Conservation (phyloP, 2,888 invertebrate genomes). For the Clitarchus hookeri region DNA sequence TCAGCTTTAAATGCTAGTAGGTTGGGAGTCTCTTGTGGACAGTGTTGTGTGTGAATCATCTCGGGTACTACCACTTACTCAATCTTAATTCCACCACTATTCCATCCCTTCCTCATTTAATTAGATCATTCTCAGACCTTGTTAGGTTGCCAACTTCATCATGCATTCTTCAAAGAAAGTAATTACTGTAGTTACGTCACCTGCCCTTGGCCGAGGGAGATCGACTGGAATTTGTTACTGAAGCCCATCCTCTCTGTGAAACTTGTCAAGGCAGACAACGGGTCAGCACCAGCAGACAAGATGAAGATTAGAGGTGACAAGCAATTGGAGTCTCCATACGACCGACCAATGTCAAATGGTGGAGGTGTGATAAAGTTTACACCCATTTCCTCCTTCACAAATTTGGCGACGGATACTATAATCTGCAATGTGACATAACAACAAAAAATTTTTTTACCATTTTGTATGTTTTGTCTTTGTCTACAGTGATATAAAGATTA, state of each 20-base stretch:
- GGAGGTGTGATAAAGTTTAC: slow-evolving; percentile 75
- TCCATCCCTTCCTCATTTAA: too few relatives aligned
- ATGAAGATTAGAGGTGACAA: slow-evolving; percentile 79
- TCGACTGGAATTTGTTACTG: slow-evolving; percentile 66
- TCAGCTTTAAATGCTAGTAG: too few relatives aligned
- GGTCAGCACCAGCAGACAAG: slow-evolving; percentile 81
- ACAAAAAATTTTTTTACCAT: too few relatives aligned
- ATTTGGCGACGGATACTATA: slow-evolving; percentile 62
- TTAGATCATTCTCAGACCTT: too few relatives aligned
- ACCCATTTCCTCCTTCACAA: slow-evolving; percentile 70
- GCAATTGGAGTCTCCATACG: slow-evolving; percentile 76
- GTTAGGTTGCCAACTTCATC: too few relatives aligned
- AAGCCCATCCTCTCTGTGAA: slow-evolving; percentile 76
- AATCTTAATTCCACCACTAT: too few relatives aligned
- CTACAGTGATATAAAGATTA: too few relatives aligned
- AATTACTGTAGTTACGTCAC: slow-evolving; percentile 47
- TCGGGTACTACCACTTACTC: too few relatives aligned
- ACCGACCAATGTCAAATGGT: slow-evolving; percentile 76
- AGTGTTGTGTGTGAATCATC: too few relatives aligned
- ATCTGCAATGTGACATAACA: slow-evolving; percentile 47
- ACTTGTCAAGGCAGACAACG: slow-evolving; percentile 75
- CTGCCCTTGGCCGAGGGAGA: slow-evolving; percentile 82
- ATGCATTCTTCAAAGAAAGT: too few relatives aligned
- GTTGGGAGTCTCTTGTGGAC: too few relatives aligned
- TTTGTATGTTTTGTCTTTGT: too few relatives aligned